These are phyloP conservation scores for Heliconius ismenius DNA, from an alignment of 2,888 invertebrate genomes.

Conservation along the genomic window DNA sequence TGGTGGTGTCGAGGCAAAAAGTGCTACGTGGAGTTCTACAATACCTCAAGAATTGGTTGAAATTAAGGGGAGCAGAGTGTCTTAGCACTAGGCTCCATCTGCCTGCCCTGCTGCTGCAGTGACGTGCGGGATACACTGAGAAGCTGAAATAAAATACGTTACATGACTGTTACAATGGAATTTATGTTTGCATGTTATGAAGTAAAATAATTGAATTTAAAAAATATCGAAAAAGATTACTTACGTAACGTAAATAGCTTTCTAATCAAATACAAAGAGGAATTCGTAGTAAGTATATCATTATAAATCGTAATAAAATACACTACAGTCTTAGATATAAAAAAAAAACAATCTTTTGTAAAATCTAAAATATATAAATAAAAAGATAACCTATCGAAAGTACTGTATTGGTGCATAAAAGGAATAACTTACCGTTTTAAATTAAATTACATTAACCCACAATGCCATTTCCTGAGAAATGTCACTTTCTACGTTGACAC, in stretches of 20 bases:
- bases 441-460: conserved; percentile 7
- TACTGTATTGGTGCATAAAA: background rate
- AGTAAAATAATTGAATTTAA: background rate
- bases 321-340: background rate
- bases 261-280: background rate
- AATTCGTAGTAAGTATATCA: background rate
- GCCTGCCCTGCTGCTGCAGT: no score
- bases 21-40: no score
- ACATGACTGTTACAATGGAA: no score
- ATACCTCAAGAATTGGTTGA: no score
- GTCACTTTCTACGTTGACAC: conserved; percentile 33
- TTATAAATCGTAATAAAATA: background rate
- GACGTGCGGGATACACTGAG: no score
- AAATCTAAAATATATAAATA: background rate
- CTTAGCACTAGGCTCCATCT: no score
- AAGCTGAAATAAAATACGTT: no score
- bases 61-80: no score
- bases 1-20: no score
- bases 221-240: background rate
- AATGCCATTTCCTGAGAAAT: conserved; percentile 35
- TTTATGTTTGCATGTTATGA: no score
- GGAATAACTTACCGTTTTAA: conserved; percentile 4
- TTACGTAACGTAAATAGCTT: background rate
- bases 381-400: background rate
- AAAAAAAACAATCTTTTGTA: background rate